Evolutionary conservation across 2,888 invertebrate species (phyloP).

Genomic region (Monopis laevigella): DNA sequence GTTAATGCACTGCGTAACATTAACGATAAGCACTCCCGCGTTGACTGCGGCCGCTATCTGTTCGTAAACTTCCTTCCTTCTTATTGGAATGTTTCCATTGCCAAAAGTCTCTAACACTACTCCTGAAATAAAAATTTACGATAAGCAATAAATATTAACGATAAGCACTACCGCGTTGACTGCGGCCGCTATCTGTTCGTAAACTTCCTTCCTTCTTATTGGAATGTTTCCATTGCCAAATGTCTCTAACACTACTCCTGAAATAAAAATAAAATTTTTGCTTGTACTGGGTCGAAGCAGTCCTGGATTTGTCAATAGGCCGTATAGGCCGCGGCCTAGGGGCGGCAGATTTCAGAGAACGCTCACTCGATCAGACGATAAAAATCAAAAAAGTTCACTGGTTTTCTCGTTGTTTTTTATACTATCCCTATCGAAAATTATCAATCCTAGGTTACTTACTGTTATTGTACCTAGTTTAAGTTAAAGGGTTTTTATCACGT

Average conservation of each 20-base stretch:
- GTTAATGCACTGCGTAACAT: slow-evolving; percentile 90
- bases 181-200: slow-evolving; percentile 78
- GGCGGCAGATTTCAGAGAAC: too few relatives aligned
- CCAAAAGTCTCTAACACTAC: slow-evolving; percentile 94
- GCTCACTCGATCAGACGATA: too few relatives aligned
- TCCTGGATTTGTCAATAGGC: too few relatives aligned
- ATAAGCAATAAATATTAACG: slow-evolving; percentile 90
- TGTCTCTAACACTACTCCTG: slow-evolving; percentile 87
- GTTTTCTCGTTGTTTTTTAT: too few relatives aligned
- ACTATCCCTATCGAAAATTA: too few relatives aligned
- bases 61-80: slow-evolving; percentile 80
- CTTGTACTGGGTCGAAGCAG: too few relatives aligned
- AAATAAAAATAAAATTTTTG: too few relatives aligned
- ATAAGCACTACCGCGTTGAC: slow-evolving; percentile 82
- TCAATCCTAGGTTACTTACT: too few relatives aligned
- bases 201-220: slow-evolving; percentile 81
- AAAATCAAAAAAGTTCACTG: too few relatives aligned
- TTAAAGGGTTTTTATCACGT: too few relatives aligned
- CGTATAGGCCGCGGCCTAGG: too few relatives aligned
- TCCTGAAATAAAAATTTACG: slow-evolving; percentile 59
- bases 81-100: slow-evolving; percentile 91
- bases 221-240: slow-evolving; percentile 97
- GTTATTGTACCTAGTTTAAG: too few relatives aligned
- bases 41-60: slow-evolving; percentile 78
- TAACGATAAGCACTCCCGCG: slow-evolving; percentile 86